Percentiles rank a stretch among this genome's conserved stretches.
phyloP scores from a whole-genome alignment of 2,797 vertebrate species.

The Streptopelia turtur region DNA sequence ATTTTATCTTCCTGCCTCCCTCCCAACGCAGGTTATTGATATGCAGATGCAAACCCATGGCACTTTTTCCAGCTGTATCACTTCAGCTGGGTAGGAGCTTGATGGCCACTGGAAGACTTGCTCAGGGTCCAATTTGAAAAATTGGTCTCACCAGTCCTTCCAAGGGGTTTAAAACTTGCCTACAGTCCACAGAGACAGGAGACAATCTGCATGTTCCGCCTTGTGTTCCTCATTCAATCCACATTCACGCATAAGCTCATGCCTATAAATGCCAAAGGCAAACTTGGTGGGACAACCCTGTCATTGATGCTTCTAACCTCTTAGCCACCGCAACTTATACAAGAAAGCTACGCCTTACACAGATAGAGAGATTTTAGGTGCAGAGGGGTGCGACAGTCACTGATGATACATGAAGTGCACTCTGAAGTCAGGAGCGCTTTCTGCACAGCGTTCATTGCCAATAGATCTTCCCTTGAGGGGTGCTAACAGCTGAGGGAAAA shows the following conservation, averaged over 20 bases:
- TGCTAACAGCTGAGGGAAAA: slow-evolving; percentile 29
- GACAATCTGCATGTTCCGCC: neutral
- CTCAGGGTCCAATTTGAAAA: neutral
- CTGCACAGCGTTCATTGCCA: slow-evolving; percentile 1
- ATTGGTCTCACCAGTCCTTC: neutral
- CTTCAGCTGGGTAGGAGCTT: neutral
- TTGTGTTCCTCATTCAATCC: neutral
- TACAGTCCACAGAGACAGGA: neutral
- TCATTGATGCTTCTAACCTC: neutral
- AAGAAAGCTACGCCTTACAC: neutral
- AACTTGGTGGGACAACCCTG: neutral
- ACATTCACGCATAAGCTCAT: neutral
- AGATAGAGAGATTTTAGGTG: neutral
- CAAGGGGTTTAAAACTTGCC: neutral
- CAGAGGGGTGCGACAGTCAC: neutral
- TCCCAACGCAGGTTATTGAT: neutral
- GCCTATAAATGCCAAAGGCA: neutral
- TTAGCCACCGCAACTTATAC: neutral
- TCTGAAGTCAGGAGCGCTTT: neutral
- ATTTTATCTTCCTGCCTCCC: neutral
- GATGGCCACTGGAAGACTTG: neutral
- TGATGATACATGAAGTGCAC: neutral
- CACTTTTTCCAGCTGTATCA: neutral
- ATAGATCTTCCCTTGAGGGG: neutral
- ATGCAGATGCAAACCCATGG: neutral